Evolutionary conservation across 2,888 invertebrate species (phyloP), one percentile per base, ranked within the genome.

Genomic region (Malthinus flaveolus): DNA sequence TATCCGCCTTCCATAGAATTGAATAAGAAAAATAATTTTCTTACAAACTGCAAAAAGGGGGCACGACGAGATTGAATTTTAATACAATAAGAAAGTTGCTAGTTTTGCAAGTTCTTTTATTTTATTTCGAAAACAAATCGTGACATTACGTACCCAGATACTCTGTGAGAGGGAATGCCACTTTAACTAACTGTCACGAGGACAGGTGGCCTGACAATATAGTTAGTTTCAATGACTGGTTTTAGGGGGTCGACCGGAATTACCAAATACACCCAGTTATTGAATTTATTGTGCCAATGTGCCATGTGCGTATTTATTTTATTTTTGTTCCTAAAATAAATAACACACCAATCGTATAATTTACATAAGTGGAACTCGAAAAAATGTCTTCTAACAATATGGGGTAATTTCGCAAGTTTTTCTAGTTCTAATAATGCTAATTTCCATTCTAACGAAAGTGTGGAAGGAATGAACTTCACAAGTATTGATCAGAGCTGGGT

Each of bases 161-260:
- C 50, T 48, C 44, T 55, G 59, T 59, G 44, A 60, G 56, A 60
- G 60, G 60, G 56, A 60, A 60, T 49, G 60, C 56, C 60, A 60
- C 56, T 56, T 56, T 56, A 46, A 59, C 39, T 51, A 60, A 67
- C 65, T 68, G 70, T 69, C 70, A 69, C 55, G 46, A 52, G 65
- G 73, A 72, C 73, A 74, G 74, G 73, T 73, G 74, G 74, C 65
- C 69, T 71, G 73, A 73, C 72, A 71, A 72, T 71, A 73, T 73
- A 71, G 74, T 75, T 75, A 72, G 73, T 71, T 72, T 71, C 73
- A 68, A 68, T 71, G 70, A 71, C 68, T 71, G 71, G 64, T 66
- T 71, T 67, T 63, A 64, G 69, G 70, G 70, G 69, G 67, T 64
- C 64, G 59, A 62, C 64, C 66, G 66, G 68, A 70, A 71, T 71